Evolutionary conservation across 2,888 invertebrate genomes (phyloP).

Genomic region (Dexiosoma caninum): DNA sequence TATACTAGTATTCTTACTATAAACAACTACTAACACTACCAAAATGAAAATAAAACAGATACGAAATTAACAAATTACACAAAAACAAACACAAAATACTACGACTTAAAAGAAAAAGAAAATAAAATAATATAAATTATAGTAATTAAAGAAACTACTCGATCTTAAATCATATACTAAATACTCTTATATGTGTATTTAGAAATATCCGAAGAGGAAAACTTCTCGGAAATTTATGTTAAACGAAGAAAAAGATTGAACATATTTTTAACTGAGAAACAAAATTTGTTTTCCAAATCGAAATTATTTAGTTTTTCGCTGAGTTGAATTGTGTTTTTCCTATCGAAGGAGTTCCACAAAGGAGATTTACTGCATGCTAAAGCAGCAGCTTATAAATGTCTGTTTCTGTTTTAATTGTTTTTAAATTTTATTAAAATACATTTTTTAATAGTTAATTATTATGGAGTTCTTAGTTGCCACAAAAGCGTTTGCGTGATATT

Average conservation of each 20-base stretch:
- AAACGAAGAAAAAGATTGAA: not conserved
- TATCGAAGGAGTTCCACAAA: not conserved
- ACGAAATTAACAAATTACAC: conserved; percentile 2
- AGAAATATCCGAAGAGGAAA: conserved; percentile 31
- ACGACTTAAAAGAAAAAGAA: conserved; percentile 25
- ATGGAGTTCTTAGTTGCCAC: too few relatives aligned
- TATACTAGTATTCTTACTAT: conserved; percentile 55
- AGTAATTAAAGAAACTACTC: conserved; percentile 44
- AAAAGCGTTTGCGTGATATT: too few relatives aligned
- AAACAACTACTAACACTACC: conserved; percentile 46
- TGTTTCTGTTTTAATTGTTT: too few relatives aligned
- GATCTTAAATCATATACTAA: conserved; percentile 52
- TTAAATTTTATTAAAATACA: too few relatives aligned
- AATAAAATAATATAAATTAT: conserved; percentile 11
- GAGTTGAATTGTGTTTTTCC: not conserved
- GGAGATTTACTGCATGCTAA: too few relatives aligned
- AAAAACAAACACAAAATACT: conserved; percentile 23
- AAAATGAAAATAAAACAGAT: not conserved
- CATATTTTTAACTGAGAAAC: not conserved
- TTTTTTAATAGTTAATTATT: too few relatives aligned
- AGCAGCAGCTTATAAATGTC: too few relatives aligned
- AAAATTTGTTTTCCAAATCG: not conserved
- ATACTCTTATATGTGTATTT: conserved; percentile 33
- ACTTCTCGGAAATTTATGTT: conserved; percentile 27
- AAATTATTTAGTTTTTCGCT: not conserved